Evolutionary conservation across 1,140 invertebrate species (phyloP), one percentile per base, ranked within the genome.

Genomic region (Trialeurodes vaporariorum): DNA sequence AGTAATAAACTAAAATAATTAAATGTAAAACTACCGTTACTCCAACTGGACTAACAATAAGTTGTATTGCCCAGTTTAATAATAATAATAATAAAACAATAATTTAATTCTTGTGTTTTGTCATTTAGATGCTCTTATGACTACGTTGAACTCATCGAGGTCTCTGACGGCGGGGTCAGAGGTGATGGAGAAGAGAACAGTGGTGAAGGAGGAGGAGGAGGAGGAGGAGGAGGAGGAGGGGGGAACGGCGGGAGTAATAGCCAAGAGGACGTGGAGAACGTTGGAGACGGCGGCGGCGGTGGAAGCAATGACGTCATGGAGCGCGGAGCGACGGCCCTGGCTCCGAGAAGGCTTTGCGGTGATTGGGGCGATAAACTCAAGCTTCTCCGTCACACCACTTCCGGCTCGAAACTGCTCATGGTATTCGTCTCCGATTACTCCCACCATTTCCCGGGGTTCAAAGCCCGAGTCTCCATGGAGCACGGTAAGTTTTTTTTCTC

Each of bases 361-460:
- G 86, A 91, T 74, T 89, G 87, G 86, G 87, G 83, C 70, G 80
- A 82, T 12, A 84, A 85, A 72, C 77, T 90, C 17, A 92, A 91
- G 76, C 78, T 90, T 21, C 77, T 90, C 2, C 82, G 86, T 1
- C 83, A 86, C 76, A 81, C 83, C 27, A 84, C 82, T 21, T 74
- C 74, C 0, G 77, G 79, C 0, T 81, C 82, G 27, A 74, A 76
- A 22, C 71, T 90, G 9, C 77, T 80, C n/a, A 74, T 91, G 59
- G 79, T 81, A 59, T 90, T 91, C 74, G 76, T 80, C 21, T 85
- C 87, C 0, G 89, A 92, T 76, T 87, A 87, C 72, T 88, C 87
- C 0, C 83, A 88, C 71, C 83, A 85, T 74, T 87, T 81, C 73
- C 82, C 84, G 9, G 89, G 89, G 11, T 91, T 85, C 73, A 83